Base-by-base conservation (phyloP, 37 sponge, comb jelly and placozoan genomes). In the Cladorhizidae sp. region DNA sequence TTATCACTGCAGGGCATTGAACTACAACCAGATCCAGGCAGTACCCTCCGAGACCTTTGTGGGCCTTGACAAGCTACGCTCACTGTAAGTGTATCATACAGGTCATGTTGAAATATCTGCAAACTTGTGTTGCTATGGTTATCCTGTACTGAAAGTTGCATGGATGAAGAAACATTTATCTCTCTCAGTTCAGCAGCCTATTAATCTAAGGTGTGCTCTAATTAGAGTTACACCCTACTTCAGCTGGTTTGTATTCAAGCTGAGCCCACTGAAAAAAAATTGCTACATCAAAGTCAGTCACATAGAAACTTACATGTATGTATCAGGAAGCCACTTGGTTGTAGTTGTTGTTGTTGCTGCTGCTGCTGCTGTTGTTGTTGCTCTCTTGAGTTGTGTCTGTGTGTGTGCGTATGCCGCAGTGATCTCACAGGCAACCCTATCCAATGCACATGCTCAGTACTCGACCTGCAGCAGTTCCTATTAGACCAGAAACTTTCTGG, bases 401-500 rank as follows among this genome's bases (percentile, higher is more conserved):
- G 49, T 45, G 49, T 45, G 49, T 45, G 49, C 9, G 49, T 45
- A 9, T 45, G 49, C 12, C 28, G 14, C 40, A 86, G 87, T 32
- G n/a, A 51, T 54, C 35, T 88, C 25, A 61, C 39, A 8, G 72
- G 69, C 7, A 88, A 88, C 50, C 72, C 70, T 29, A 61, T 76
- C 21, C 40, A 57, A 2, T 88, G 88, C 61, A 73, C 50, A 29
- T 88, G 88, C 51, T 68, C 36, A 23, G 72, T 78, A 0, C 26
- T 77, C 49, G 82, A 78, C 73, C 59, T 88, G 26, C 40, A 55
- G 31, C 50, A 82, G 32, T 82, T 68, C 42, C 28, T 88, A 21
- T 18, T 0, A 17, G n/a, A 41, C 14, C 37, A 65, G 36, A 17
- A 11, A 11, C 51, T 75, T 0, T 36, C 63, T 40, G 72, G 78